A percentile compares a stretch with the other conserved stretches of the same genome.
phyloP scores from a whole-genome alignment of 2,113 vertebrate genomes.

The Apistogramma diplotaenia region DNA sequence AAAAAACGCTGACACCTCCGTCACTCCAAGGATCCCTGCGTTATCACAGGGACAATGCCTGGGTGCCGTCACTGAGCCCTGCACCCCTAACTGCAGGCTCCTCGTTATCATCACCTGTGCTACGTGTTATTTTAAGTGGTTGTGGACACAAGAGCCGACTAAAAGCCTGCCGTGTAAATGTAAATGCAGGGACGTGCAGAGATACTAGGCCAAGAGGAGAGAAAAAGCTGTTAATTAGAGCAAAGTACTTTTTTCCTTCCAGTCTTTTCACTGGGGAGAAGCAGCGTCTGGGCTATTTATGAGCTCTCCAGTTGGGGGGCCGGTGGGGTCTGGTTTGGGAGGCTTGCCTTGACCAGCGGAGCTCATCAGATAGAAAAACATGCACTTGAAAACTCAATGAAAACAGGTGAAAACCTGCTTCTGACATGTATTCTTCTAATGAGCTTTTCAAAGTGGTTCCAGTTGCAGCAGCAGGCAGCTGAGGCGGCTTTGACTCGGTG shows the following conservation, averaged over 20 bases:
- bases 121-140: conserved; percentile 2
- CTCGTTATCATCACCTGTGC: neutral
- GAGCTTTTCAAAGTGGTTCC: neutral
- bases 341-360: neutral
- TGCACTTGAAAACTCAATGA: neutral
- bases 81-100: neutral
- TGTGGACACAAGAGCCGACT: conserved; percentile 4
- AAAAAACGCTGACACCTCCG: neutral
- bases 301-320: conserved; percentile 33
- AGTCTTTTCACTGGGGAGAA: conserved; percentile 39
- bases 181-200: conserved; percentile 2
- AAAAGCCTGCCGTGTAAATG: conserved; percentile 25
- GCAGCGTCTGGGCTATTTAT: conserved; percentile 51
- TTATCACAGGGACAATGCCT: neutral
- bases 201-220: conserved; percentile 22
- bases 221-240: conserved; percentile 51
- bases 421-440: neutral
- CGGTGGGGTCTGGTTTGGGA: conserved; percentile 30
- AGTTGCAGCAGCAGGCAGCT: neutral
- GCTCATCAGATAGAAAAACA: neutral
- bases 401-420: conserved; percentile 5
- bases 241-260: conserved; percentile 12
- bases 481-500: too few relatives aligned
- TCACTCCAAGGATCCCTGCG: neutral
- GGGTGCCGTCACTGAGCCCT: neutral